These are phyloP conservation scores for Myotis planiceps DNA, from an alignment of 2,797 vertebrate genomes.

Conservation along the genomic window DNA sequence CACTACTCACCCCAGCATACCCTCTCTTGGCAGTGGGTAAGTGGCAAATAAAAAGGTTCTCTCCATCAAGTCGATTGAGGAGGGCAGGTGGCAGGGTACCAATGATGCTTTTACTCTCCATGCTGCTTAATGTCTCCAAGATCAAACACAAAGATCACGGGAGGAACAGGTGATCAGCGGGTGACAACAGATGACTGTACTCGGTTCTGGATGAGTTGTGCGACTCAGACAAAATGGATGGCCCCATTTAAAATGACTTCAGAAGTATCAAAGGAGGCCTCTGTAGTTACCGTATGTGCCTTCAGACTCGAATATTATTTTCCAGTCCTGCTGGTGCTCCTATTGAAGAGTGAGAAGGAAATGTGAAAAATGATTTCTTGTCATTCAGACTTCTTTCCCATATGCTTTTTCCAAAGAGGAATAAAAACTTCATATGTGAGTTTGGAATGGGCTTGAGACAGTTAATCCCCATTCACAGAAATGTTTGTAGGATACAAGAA, in stretches of 20 bases:
- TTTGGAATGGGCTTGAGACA: not conserved
- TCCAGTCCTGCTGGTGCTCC: slow-evolving; percentile 67
- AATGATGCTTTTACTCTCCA: slow-evolving; percentile 73
- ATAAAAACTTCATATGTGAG: not conserved
- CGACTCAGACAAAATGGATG: slow-evolving; percentile 77
- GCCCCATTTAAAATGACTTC: slow-evolving; percentile 80
- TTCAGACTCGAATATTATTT: slow-evolving; percentile 77
- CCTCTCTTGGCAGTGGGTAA: slow-evolving; percentile 77
- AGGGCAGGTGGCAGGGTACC: slow-evolving; percentile 77
- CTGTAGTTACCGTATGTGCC: slow-evolving; percentile 76
- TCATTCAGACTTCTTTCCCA: slow-evolving; percentile 55
- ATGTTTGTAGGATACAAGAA: not conserved
- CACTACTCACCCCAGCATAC: slow-evolving; percentile 64
- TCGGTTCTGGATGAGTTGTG: slow-evolving; percentile 70
- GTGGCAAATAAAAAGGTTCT: slow-evolving; percentile 78
- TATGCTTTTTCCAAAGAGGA: slow-evolving; percentile 26
- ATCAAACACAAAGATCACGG: slow-evolving; percentile 80
- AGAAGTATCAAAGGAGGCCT: slow-evolving; percentile 81
- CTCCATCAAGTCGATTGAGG: slow-evolving; percentile 69
- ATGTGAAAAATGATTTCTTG: slow-evolving; percentile 67
- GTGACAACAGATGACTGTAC: slow-evolving; percentile 74
- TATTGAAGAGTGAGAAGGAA: slow-evolving; percentile 68
- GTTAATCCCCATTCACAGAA: not conserved
- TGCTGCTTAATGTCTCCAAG: slow-evolving; percentile 77
- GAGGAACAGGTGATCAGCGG: slow-evolving; percentile 81